Conservation (phyloP, 2,888 invertebrate species). For the Penaeus monodon region DNA sequence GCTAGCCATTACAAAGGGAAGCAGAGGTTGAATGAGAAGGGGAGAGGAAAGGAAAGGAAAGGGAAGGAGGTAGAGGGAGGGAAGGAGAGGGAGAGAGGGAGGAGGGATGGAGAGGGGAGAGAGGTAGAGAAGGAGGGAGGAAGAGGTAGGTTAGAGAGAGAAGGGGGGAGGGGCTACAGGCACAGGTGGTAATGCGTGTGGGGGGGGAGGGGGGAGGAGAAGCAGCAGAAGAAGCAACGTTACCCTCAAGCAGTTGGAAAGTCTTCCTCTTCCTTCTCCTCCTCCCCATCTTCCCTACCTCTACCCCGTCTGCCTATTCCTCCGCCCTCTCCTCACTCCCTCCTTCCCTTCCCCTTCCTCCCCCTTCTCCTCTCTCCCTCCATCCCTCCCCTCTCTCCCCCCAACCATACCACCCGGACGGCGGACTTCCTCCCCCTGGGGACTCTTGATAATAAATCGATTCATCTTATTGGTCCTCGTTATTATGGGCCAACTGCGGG, state of each 20-base stretch:
- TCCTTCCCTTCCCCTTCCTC: neutral
- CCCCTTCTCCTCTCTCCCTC: neutral
- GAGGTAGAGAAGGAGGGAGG: too few relatives aligned
- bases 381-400: neutral
- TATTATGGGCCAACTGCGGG: too few relatives aligned
- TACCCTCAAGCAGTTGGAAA: neutral
- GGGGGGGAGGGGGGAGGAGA: too few relatives aligned
- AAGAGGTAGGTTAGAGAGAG: neutral
- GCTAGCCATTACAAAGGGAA: too few relatives aligned
- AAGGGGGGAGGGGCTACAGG: neutral
- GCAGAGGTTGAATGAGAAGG: too few relatives aligned
- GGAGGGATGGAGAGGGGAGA: too few relatives aligned
- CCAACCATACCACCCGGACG: neutral
- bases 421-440: too few relatives aligned
- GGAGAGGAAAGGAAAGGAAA: neutral
- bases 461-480: too few relatives aligned
- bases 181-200: too few relatives aligned
- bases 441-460: too few relatives aligned
- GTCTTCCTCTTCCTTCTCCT: too few relatives aligned
- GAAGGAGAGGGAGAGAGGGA: neutral
- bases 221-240: conserved; percentile 7
- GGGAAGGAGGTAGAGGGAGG: neutral
- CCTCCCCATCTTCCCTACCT: neutral
- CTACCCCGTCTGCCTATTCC: neutral
- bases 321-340: neutral